Percentiles rank a stretch among this genome's conserved stretches.
Evolutionary conservation across 2,113 vertebrate genomes (phyloP).

Genomic region (Phyllostomus hastatus): DNA sequence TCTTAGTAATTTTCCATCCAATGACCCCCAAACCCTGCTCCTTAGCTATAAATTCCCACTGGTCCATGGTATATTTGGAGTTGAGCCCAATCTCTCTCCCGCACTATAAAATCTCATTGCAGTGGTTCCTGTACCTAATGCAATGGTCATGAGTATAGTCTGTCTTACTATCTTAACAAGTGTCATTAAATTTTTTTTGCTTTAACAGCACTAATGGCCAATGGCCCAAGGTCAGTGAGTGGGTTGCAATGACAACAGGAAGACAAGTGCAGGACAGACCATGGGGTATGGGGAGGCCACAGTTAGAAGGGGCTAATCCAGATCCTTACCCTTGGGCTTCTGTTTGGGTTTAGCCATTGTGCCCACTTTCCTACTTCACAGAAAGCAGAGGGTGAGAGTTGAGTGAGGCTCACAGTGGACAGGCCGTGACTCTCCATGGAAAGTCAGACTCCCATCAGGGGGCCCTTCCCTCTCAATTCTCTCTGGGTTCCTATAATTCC

Average conservation of each 20-base stretch:
- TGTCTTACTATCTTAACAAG: background rate
- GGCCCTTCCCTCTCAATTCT: background rate
- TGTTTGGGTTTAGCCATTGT: background rate
- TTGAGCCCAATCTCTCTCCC: background rate
- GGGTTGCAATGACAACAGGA: background rate
- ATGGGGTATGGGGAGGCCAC: background rate
- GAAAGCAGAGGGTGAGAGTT: background rate
- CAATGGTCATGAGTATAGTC: background rate
- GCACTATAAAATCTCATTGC: background rate
- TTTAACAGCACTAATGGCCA: background rate
- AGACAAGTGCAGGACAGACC: background rate
- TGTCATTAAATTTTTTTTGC: background rate
- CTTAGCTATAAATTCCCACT: background rate
- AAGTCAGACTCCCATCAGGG: too few relatives aligned
- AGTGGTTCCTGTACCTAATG: background rate
- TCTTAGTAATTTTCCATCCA: background rate
- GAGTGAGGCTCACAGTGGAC: background rate
- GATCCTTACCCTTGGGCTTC: background rate
- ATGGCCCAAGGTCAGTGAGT: too few relatives aligned
- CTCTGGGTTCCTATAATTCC: background rate
- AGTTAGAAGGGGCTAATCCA: fast-evolving
- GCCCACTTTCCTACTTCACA: background rate
- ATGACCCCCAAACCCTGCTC: fast-evolving
- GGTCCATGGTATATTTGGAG: background rate
- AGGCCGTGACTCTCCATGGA: background rate